Evolutionary conservation across 2,113 vertebrate genomes (phyloP), one percentile per base, ranked within the genome.

Genomic region (Gallinago undulata): DNA sequence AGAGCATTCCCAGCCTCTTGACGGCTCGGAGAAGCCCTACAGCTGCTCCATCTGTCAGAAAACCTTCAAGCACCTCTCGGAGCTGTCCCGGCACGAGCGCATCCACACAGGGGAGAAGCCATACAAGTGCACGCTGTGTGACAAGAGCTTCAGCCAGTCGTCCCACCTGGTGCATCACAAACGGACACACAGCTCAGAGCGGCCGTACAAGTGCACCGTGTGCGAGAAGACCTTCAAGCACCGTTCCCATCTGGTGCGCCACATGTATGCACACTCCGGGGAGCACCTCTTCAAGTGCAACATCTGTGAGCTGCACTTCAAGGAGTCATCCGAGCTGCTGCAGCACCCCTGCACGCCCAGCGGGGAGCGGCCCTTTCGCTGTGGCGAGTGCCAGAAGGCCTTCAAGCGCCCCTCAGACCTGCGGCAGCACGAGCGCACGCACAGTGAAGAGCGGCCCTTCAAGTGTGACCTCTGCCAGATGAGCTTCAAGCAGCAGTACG

Each of bases 181-280:
- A 96, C 98, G 99, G 78, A 99, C 99, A 0, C 99, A 99, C 98
- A 99, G 99, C 97, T 99, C 99, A 0, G 99, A 99, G 93, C 98
- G 99, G 63, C 99, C 99, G 4, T 99, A 99, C 96, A 99, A 99
- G 96, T 99, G 99, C 45, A 98, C 99, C 0, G 99, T 99, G 30
- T 99, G 99, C 0, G 99, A 99, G 94, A 99, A 99, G 98, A 99
- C 99, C 96, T 99, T 99, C 95, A 99, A 99, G 97, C 99, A 99
- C 97, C 99, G 99, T 96, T 99, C 99, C 1, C 99, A 99, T 96
- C 98, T 99, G 30, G 99, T 99, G 91, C 99, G 99, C 70, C 99
- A 99, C 97, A 99, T 99, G 99, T 99, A 99, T 0, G 99, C 99
- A 1, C 99, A 99, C 96, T 99, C 99, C 0, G 99, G 99, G 0